Conservation (phyloP, 2,113 vertebrate species). For the Myotis lucifugus region DNA sequence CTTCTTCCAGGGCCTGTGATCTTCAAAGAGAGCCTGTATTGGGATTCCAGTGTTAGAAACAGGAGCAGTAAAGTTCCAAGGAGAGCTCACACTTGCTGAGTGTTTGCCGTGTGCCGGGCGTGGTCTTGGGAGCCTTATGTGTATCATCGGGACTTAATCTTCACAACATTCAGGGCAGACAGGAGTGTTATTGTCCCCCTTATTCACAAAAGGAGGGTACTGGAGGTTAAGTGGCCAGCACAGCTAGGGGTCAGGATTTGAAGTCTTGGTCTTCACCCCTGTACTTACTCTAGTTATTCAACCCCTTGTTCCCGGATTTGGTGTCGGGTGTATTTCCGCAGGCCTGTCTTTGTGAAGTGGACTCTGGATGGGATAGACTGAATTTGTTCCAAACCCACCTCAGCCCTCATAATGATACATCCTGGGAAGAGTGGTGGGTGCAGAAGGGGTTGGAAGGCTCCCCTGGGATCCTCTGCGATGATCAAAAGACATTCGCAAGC, state of each 20-base stretch:
- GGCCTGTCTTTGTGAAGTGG: background rate
- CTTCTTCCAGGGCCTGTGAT: background rate
- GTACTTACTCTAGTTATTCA: no score
- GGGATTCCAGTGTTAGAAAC: background rate
- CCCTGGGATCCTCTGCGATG: background rate
- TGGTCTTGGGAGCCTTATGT: background rate
- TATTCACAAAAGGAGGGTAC: background rate
- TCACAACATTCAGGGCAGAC: background rate
- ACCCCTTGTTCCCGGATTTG: rapidly evolving
- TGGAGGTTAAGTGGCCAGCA: no score
- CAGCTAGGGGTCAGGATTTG: no score
- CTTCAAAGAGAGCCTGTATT: background rate
- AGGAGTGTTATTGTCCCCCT: background rate
- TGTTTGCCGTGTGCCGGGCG: background rate
- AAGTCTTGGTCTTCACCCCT: background rate
- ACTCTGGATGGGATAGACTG: background rate
- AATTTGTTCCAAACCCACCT: background rate
- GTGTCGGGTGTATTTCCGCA: background rate
- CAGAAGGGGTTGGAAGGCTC: background rate
- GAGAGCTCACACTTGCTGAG: background rate
- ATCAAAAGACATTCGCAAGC: background rate
- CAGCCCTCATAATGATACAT: background rate
- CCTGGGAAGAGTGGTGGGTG: background rate
- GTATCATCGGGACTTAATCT: background rate
- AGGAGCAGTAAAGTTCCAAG: background rate